Evolutionary conservation across 2,888 invertebrate genomes (phyloP), one percentile per base, ranked within the genome.

Genomic region (Heliconius charithonia): DNA sequence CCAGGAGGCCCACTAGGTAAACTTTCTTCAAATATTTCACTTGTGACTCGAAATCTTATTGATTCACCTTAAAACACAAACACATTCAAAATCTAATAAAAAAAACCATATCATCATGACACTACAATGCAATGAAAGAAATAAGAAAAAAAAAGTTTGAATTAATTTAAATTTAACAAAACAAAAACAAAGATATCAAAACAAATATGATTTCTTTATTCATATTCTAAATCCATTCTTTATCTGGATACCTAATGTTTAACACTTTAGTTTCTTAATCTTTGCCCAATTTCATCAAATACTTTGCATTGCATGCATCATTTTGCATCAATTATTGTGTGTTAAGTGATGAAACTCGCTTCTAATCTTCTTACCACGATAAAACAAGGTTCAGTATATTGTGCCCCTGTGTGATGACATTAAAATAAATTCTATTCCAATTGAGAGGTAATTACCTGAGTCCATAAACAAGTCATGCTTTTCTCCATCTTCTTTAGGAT

Each of bases 401-500:
- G n/a, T 59, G n/a, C 3, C 9, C 10, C n/a, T n/a, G 59, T 59
- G 59, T 22, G 6, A 22, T 9, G 19, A 56, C 22, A 22, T 22
- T 22, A 56, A 3, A 56, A n/a, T n/a, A n/a, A n/a, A 3, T n/a
- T 32, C 13, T 32, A n/a, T 59, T 16, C 13, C 7, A 10, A 10
- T 56, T 27, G n/a, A 72, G 71, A 6, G 7, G 7, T 79, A 75
- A 70, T 77, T 88, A 95, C 97, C 98, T 85, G 97, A 96, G 90
- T 99, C 99, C 98, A 99, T 98, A 88, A 97, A 98, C 59, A 99
- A 95, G 89, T 99, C 98, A 93, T 99, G 99, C 87, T 97, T 97
- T 83, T 96, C 96, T 78, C 96, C 96, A 84, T 97, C 98, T 88
- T 97, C 97, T 76, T 97, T 96, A 41, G 98, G 97, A 90, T 99